Percentiles rank a stretch among this genome's conserved stretches.
Conservation (phyloP, 30 jellyfish, hydroid and myxozoan genomes). For the Chrysaora quinquecirrha region DNA sequence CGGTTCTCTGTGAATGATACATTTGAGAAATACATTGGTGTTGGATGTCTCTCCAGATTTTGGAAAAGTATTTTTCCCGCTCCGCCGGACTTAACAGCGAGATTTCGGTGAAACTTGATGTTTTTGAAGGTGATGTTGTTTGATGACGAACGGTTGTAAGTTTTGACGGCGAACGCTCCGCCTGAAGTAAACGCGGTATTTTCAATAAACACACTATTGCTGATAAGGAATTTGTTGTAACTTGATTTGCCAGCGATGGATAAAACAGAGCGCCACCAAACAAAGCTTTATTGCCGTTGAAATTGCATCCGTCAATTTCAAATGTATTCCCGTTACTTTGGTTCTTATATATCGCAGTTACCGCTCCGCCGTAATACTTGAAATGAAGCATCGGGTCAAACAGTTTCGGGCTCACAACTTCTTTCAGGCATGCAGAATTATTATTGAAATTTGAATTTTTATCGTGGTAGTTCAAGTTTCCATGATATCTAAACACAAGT, state of each 20-base stretch:
- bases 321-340: constrained; percentile 13
- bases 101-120: constrained; percentile 9
- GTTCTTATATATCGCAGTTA: constrained; percentile 13
- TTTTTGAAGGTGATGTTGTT: background rate
- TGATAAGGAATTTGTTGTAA: constrained; percentile 11
- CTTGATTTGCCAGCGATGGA: background rate
- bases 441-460: constrained; percentile 10
- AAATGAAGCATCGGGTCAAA: background rate
- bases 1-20: constrained; percentile 31
- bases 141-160: constrained; percentile 18
- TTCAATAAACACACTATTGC: background rate
- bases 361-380: constrained; percentile 33
- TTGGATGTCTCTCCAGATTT: constrained; percentile 9
- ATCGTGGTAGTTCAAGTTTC: background rate
- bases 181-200: constrained; percentile 46
- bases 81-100: constrained; percentile 48
- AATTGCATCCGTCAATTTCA: constrained; percentile 7
- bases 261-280: constrained; percentile 56
- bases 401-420: background rate
- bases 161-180: constrained; percentile 38
- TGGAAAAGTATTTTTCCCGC: constrained; percentile 49
- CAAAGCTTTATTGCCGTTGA: constrained; percentile 34
- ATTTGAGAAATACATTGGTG: background rate
- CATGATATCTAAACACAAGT: background rate
- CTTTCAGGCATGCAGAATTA: background rate